phyloP scores from a whole-genome alignment of 2,888 invertebrate genomes.

The Drosophila macrospina region DNA sequence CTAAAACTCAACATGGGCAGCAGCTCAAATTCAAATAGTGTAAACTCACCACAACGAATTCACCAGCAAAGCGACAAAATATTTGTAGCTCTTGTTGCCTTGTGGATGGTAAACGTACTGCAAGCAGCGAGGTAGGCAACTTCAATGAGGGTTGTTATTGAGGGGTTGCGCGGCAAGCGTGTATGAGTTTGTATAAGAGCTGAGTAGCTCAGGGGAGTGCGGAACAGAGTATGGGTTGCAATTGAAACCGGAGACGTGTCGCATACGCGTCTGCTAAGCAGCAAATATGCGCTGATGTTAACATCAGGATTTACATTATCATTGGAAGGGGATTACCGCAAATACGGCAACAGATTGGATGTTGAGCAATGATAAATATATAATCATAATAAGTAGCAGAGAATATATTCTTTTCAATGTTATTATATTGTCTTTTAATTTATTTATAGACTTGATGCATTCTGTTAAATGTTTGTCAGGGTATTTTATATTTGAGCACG shows the following conservation, averaged over 20 bases:
- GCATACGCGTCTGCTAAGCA: conserved; percentile 21
- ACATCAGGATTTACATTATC: conserved; percentile 33
- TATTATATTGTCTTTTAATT: no score
- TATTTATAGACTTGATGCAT: no score
- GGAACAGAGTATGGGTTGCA: conserved; percentile 1
- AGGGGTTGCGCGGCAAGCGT: not conserved
- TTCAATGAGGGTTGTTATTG: conserved; percentile 9
- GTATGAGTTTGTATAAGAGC: conserved; percentile 46
- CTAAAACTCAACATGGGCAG: not conserved
- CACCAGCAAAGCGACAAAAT: conserved; percentile 51
- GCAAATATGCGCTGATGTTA: conserved; percentile 43
- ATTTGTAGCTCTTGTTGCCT: conserved; percentile 27
- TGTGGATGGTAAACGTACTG: conserved; percentile 42
- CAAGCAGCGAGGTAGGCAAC: not conserved
- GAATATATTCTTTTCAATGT: no score
- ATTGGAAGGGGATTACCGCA: conserved; percentile 25
- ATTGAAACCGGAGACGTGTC: conserved; percentile 33
- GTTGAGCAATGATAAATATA: not conserved
- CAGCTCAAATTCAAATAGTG: conserved; percentile 42
- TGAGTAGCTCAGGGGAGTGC: not conserved
- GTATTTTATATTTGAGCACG: not conserved
- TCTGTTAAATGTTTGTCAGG: not conserved
- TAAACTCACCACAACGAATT: conserved; percentile 35
- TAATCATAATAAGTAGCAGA: no score
- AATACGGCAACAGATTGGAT: conserved; percentile 7